These are phyloP conservation scores for Etheostoma nigrum DNA, from an alignment of 2,797 vertebrate genomes.

Conservation along the genomic window DNA sequence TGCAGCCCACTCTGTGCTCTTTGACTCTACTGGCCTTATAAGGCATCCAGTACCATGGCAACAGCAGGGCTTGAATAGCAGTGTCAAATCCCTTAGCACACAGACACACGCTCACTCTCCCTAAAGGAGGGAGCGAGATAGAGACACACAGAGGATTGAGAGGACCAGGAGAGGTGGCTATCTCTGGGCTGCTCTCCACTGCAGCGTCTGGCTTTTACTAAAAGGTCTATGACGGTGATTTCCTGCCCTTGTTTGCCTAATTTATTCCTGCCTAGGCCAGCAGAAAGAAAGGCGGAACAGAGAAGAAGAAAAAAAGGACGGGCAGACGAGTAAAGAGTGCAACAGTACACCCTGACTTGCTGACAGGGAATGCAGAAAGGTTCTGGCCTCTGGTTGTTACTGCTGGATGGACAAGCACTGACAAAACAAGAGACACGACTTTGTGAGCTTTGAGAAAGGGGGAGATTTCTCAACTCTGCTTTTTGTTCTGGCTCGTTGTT, in stretches of 20 bases:
- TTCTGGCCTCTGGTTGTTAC: slow-evolving; percentile 79
- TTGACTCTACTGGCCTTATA: slow-evolving; percentile 93
- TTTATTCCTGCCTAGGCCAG: slow-evolving; percentile 75
- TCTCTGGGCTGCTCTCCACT: slow-evolving; percentile 75
- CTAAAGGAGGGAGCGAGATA: slow-evolving; percentile 76
- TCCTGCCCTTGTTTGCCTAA: slow-evolving; percentile 76
- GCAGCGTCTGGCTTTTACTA: slow-evolving; percentile 72
- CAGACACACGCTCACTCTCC: slow-evolving; percentile 84
- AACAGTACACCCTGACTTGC: slow-evolving; percentile 74
- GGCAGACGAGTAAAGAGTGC: slow-evolving; percentile 70
- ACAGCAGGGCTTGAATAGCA: slow-evolving; percentile 91
- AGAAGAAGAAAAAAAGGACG: slow-evolving; percentile 21
- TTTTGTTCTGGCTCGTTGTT: slow-evolving; percentile 57
- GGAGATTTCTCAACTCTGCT: slow-evolving; percentile 66
- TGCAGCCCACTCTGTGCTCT: slow-evolving; percentile 87
- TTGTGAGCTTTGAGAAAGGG: slow-evolving; percentile 50
- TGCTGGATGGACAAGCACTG: slow-evolving; percentile 81
- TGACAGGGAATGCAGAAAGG: slow-evolving; percentile 77
- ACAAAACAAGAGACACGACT: slow-evolving; percentile 78
- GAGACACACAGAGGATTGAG: slow-evolving; percentile 60
- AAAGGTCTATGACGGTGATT: slow-evolving; percentile 68
- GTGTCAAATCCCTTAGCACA: slow-evolving; percentile 91
- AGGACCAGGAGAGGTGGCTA: slow-evolving; percentile 74
- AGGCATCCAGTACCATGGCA: slow-evolving; percentile 90
- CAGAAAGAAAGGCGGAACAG: slow-evolving; percentile 43